These are phyloP conservation scores for Enteromius fasciolatus DNA, from an alignment of 2,797 vertebrate genomes.

Conservation along the genomic window DNA sequence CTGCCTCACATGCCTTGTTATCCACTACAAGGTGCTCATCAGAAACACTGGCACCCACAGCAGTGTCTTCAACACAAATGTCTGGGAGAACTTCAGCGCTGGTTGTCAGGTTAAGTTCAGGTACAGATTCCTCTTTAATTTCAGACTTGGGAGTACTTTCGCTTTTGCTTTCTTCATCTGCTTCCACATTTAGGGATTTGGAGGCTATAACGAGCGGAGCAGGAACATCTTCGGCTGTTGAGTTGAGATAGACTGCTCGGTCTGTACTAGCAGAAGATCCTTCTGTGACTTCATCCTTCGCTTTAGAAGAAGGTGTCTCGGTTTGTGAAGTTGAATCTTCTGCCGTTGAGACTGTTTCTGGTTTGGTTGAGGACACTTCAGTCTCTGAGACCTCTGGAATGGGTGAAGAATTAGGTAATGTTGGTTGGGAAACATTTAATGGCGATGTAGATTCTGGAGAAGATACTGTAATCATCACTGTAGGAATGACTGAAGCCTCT, in stretches of 20 bases:
- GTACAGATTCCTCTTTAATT: conserved; percentile 12
- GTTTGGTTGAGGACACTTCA: conserved; percentile 26
- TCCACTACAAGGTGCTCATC: not conserved
- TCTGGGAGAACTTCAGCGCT: conserved; percentile 26
- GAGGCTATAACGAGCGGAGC: not conserved
- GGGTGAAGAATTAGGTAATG: conserved; percentile 5
- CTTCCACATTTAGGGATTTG: not conserved
- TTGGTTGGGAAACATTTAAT: not conserved
- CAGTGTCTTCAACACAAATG: conserved; percentile 32
- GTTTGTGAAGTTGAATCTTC: conserved; percentile 13
- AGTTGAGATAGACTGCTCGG: conserved; percentile 37
- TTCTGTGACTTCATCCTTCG: not conserved
- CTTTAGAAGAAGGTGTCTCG: conserved; percentile 1
- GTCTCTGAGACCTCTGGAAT: not conserved
- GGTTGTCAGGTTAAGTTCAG: not conserved
- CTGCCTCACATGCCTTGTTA: not conserved
- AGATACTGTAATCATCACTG: conserved; percentile 25
- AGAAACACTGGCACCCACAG: not conserved
- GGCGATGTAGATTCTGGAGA: not conserved
- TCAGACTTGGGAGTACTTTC: conserved; percentile 9
- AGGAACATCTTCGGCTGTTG: conserved; percentile 10
- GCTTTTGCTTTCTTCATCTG: conserved; percentile 6
- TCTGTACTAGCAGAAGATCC: conserved; percentile 30
- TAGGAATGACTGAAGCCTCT: conserved; percentile 14
- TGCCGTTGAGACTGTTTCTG: conserved; percentile 2